phyloP scores from a whole-genome alignment of 2,797 vertebrate genomes.

The Epinephelus malabaricus region DNA sequence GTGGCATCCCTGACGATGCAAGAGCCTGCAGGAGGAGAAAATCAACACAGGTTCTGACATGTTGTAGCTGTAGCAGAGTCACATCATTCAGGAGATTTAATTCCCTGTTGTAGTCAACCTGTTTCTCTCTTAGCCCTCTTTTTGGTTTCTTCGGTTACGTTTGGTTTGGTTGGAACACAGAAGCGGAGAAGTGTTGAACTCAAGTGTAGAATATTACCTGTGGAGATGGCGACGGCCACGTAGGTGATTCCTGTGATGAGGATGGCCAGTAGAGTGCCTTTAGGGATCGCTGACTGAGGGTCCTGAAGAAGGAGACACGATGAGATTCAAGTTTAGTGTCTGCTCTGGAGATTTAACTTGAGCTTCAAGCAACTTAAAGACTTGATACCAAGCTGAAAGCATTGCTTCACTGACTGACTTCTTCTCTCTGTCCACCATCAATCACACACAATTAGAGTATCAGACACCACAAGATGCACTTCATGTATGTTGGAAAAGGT shows the following conservation, averaged over 20 bases:
- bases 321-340: not conserved
- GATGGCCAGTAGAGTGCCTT: conserved; percentile 97
- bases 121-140: not conserved
- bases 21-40: conserved; percentile 82
- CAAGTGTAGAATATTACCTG: conserved; percentile 83
- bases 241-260: conserved; percentile 96
- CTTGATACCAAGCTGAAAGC: not conserved
- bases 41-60: not conserved
- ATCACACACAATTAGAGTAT: not conserved
- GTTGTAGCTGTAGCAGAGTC: too few relatives aligned
- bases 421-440: not conserved
- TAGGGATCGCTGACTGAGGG: conserved; percentile 96
- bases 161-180: not conserved
- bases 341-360: not conserved
- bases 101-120: not conserved
- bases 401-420: not conserved
- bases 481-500: not conserved
- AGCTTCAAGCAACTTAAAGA: not conserved
- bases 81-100: not conserved
- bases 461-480: not conserved
- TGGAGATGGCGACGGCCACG: conserved; percentile 90
- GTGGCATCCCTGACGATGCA: conserved; percentile 96
- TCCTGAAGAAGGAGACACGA: conserved; percentile 85
- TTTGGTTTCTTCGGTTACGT: not conserved
- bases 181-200: not conserved